phyloP scores from a whole-genome alignment of 2,888 invertebrate species.

The Heteromyza rotundicornis region DNA sequence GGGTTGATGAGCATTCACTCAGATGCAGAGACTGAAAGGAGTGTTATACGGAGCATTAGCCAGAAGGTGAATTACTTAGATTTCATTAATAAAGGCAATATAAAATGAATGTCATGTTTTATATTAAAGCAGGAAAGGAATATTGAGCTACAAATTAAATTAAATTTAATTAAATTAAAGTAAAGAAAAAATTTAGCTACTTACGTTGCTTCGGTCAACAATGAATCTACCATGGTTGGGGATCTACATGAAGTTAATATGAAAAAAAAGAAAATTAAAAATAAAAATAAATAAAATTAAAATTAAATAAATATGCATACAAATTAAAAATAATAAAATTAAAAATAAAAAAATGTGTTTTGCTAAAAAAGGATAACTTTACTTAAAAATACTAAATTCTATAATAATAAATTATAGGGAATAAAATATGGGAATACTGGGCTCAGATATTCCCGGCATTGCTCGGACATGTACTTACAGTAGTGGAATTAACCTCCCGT shows the following conservation, averaged over 20 bases:
- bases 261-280: conserved; percentile 22
- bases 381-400: no score
- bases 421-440: no score
- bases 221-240: conserved; percentile 49
- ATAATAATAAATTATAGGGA: no score
- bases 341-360: conserved; percentile 31
- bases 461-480: no score
- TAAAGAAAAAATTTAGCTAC: conserved; percentile 34
- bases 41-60: no score
- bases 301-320: conserved; percentile 5
- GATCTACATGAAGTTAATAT: conserved; percentile 41
- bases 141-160: background rate
- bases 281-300: conserved; percentile 20
- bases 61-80: no score
- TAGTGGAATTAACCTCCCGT: no score
- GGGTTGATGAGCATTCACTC: background rate
- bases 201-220: conserved; percentile 54
- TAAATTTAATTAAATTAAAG: conserved; percentile 8
- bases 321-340: background rate
- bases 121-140: background rate
- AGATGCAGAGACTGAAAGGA: no score
- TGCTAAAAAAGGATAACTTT: no score
- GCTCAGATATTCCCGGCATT: no score
- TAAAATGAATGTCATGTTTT: no score
- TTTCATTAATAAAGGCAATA: background rate